Conservation (phyloP, 37 sponge, comb jelly and placozoan genomes). For the Theonella swinhoei region DNA sequence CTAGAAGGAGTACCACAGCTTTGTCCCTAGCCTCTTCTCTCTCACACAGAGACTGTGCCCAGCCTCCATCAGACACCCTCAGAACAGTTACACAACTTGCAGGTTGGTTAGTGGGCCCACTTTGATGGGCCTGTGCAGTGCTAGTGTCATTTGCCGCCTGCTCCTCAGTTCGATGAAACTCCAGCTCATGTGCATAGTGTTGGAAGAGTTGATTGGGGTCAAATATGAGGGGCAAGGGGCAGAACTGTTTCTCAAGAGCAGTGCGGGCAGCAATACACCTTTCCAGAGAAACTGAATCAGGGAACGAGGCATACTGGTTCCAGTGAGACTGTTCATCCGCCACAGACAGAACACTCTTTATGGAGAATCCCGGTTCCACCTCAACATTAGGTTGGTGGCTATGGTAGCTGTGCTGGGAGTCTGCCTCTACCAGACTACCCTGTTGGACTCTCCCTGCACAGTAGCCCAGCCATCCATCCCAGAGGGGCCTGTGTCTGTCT, state of each 20-base stretch:
- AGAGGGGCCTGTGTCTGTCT: slow-evolving; percentile 32
- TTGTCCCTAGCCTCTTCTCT: not conserved
- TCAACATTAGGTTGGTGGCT: slow-evolving; percentile 27
- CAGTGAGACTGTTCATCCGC: slow-evolving; percentile 45
- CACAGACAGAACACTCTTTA: slow-evolving; percentile 7
- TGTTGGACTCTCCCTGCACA: slow-evolving; percentile 42
- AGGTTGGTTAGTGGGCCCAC: not conserved
- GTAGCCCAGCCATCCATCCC: slow-evolving; percentile 63
- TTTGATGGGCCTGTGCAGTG: not conserved
- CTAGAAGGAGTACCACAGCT: not conserved
- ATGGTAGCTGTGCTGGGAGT: not conserved
- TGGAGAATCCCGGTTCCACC: slow-evolving; percentile 36
- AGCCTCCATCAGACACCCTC: not conserved
- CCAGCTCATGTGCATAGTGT: slow-evolving; percentile 3
- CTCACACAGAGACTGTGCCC: not conserved
- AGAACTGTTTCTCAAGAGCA: not conserved
- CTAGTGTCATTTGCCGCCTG: not conserved
- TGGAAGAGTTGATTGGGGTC: slow-evolving; percentile 61
- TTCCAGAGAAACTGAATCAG: slow-evolving; percentile 20
- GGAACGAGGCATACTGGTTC: slow-evolving; percentile 42
- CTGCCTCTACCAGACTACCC: slow-evolving; percentile 14
- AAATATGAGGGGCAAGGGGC: slow-evolving; percentile 51
- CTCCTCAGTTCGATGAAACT: not conserved
- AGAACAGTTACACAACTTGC: not conserved
- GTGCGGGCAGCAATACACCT: slow-evolving; percentile 18